phyloP scores from a whole-genome alignment of 1,140 invertebrate species.

The Protaetia brevitarsis region DNA sequence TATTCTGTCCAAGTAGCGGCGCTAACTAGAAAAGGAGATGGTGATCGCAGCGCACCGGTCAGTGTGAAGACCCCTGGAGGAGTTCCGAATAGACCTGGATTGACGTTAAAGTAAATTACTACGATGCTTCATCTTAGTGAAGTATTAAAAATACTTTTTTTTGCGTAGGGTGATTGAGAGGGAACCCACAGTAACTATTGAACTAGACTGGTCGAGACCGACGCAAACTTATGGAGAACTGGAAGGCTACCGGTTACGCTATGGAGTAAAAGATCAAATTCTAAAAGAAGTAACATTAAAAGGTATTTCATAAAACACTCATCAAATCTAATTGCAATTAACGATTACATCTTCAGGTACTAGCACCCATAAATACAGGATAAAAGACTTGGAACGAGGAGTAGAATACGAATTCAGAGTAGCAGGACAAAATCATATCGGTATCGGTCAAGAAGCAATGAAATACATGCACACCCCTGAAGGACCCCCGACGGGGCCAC shows the following conservation, averaged over 20 bases:
- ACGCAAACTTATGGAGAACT: conserved; percentile 84
- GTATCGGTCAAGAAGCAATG: conserved; percentile 89
- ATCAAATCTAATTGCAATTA: not conserved
- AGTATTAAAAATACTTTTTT: conserved; percentile 15
- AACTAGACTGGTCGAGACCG: conserved; percentile 88
- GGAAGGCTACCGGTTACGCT: conserved; percentile 79
- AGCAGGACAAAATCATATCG: conserved; percentile 87
- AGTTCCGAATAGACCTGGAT: conserved; percentile 82
- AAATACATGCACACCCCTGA: conserved; percentile 88
- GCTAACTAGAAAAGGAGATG: conserved; percentile 91
- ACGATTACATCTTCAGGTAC: conserved; percentile 46
- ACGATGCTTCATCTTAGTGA: not conserved
- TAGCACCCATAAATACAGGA: conserved; percentile 59
- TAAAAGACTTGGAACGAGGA: conserved; percentile 77
- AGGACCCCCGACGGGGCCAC: conserved; percentile 79
- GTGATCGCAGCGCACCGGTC: conserved; percentile 78
- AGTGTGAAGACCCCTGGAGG: conserved; percentile 88
- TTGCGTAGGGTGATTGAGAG: conserved; percentile 72
- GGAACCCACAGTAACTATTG: conserved; percentile 80
- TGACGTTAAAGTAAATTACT: conserved; percentile 73
- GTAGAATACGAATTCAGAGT: conserved; percentile 94
- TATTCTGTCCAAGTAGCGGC: conserved; percentile 94
- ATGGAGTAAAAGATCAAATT: conserved; percentile 79
- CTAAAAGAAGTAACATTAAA: conserved; percentile 67
- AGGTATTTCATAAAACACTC: conserved; percentile 42